Evolutionary conservation across 2,113 vertebrate species (phyloP), one percentile per base, ranked within the genome.

Genomic region (Campylomormyrus tamandua): DNA sequence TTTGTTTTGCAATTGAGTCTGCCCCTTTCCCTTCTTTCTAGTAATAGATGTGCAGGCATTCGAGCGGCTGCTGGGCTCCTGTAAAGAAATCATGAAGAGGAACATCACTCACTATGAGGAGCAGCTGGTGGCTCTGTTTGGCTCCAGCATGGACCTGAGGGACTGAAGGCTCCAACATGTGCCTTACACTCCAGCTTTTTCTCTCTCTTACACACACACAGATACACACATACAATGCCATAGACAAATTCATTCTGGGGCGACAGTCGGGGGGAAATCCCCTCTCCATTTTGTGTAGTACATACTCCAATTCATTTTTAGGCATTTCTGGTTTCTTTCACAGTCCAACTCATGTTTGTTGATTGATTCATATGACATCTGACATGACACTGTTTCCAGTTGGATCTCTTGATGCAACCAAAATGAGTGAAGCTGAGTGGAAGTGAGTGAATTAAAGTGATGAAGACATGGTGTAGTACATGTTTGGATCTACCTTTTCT

Each of bases 11-110:
- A 1, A 49, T 31, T 49, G 1, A 87, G 2, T 87, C 49, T 10
- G 4, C 4, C 45, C 39, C 17, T 52, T 17, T 45, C 70, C 90
- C 89, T 39, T 24, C 27, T 56, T 6, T 91, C 17, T 93, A 99
- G 98, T 99, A 93, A 99, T 99, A 96, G 98, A 99, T 93, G 95
- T 99, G 80, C 98, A 99, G 95, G 98, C 98, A 0, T 99, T 99
- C 90, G 98, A 99, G 96, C 97, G 98, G 91, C 96, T 99, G 93
- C 96, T 99, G 94, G 98, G 98, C 91, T 97, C 98, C 92, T 99
- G 98, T 95, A 99, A 98, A 97, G 98, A 99, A 96, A 99, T 99
- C 96, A 99, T 99, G 98, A 99, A 99, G 97, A 98, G 98, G 93
- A 99, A 99, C 95, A 99, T 99, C 95, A 94, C 97, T 52, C 97